phyloP scores from a whole-genome alignment of 2,888 invertebrate genomes.

The Lasioglossum leucozonium region DNA sequence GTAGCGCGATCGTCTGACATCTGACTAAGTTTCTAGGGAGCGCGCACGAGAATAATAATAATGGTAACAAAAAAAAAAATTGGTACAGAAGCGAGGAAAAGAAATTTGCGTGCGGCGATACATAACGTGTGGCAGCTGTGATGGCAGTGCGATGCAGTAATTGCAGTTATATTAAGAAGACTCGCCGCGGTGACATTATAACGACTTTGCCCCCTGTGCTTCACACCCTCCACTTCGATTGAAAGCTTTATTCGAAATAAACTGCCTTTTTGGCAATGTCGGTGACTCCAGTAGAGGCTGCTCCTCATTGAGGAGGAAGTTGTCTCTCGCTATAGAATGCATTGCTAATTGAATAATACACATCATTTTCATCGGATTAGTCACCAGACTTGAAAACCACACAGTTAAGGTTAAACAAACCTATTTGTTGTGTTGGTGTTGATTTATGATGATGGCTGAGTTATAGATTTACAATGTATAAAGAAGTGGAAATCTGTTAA shows the following conservation, averaged over 20 bases:
- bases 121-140: conserved; percentile 75
- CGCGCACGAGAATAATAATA: conserved; percentile 74
- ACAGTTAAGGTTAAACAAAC: background rate
- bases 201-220: background rate
- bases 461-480: background rate
- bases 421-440: background rate
- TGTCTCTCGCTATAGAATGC: background rate
- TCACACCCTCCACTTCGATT: background rate
- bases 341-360: background rate
- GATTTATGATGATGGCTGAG: background rate
- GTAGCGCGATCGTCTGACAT: conserved; percentile 80
- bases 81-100: conserved; percentile 73
- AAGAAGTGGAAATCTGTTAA: background rate
- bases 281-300: background rate
- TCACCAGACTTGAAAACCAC: background rate
- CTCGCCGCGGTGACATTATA: conserved; percentile 55
- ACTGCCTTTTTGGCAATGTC: background rate
- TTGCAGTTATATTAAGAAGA: conserved; percentile 45
- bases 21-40: conserved; percentile 81
- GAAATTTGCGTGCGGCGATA: conserved; percentile 82
- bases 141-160: conserved; percentile 62
- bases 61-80: conserved; percentile 73
- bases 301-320: background rate
- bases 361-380: background rate
- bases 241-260: background rate